Conservation (phyloP, 2,113 vertebrate genomes). For the Nicator chloris region DNA sequence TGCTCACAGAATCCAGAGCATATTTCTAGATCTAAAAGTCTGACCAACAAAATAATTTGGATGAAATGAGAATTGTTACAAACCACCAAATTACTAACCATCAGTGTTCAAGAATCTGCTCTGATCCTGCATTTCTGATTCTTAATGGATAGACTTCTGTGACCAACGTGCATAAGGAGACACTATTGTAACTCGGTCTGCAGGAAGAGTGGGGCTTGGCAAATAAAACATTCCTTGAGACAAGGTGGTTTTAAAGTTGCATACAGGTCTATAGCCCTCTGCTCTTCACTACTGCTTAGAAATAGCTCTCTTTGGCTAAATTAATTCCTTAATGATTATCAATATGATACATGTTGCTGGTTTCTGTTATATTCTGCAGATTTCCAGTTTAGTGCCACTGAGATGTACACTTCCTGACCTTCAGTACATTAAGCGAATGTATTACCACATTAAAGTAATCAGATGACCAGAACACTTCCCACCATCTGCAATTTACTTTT, state of each 20-base stretch:
- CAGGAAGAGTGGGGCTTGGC: neutral
- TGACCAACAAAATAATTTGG: neutral
- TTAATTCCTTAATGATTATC: slow-evolving; percentile 63
- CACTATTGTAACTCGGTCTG: neutral
- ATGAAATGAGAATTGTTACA: neutral
- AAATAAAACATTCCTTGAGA: slow-evolving; percentile 16
- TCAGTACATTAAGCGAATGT: slow-evolving; percentile 46
- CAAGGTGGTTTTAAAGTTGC: neutral
- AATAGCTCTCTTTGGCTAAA: slow-evolving; percentile 29
- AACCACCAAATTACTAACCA: neutral
- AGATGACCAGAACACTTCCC: neutral
- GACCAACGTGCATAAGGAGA: neutral
- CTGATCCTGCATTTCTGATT: neutral
- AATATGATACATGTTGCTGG: slow-evolving; percentile 36
- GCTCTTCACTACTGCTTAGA: neutral
- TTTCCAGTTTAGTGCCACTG: slow-evolving; percentile 28
- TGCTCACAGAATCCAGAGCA: neutral
- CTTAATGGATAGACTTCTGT: neutral
- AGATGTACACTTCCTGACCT: slow-evolving; percentile 50
- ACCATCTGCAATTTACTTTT: neutral
- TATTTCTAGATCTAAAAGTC: neutral
- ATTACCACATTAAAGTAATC: slow-evolving; percentile 31
- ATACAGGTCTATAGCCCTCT: neutral
- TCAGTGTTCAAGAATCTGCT: neutral
- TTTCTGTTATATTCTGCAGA: slow-evolving; percentile 48